Conservation (phyloP, 2,113 vertebrate genomes). For the Psettodes erumei region DNA sequence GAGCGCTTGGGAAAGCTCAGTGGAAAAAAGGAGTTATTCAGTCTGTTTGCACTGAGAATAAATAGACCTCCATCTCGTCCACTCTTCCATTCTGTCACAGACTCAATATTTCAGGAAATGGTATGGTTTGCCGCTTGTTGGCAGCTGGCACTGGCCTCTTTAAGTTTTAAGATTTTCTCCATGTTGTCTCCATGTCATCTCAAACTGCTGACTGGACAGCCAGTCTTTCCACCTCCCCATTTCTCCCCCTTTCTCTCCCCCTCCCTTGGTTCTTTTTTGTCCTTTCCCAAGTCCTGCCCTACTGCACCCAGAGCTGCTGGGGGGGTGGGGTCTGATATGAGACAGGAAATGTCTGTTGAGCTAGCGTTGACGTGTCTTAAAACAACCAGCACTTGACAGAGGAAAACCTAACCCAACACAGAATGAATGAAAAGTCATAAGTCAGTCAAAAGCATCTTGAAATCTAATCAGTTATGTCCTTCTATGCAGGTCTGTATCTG, state of each 20-base stretch:
- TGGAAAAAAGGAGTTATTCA: slow-evolving; percentile 11
- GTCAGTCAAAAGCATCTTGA: slow-evolving; percentile 52
- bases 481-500: slow-evolving; percentile 27
- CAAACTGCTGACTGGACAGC: slow-evolving; percentile 21
- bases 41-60: slow-evolving; percentile 32
- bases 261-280: neutral
- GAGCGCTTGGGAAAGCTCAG: neutral
- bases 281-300: slow-evolving; percentile 37
- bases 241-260: neutral
- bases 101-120: slow-evolving; percentile 57
- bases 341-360: slow-evolving; percentile 63
- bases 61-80: slow-evolving; percentile 19
- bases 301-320: slow-evolving; percentile 24
- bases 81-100: slow-evolving; percentile 55
- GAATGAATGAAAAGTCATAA: slow-evolving; percentile 63
- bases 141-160: neutral
- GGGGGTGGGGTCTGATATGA: slow-evolving; percentile 36
- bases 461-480: slow-evolving; percentile 41
- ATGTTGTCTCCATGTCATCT: slow-evolving; percentile 19
- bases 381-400: slow-evolving; percentile 34
- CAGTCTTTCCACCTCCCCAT: slow-evolving; percentile 38
- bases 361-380: slow-evolving; percentile 38
- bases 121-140: slow-evolving; percentile 51
- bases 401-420: slow-evolving; percentile 27
- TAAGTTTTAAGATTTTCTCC: slow-evolving; percentile 22